phyloP scores from a whole-genome alignment of 2,888 invertebrate species.

The Vannuccia rotundouncinata region DNA sequence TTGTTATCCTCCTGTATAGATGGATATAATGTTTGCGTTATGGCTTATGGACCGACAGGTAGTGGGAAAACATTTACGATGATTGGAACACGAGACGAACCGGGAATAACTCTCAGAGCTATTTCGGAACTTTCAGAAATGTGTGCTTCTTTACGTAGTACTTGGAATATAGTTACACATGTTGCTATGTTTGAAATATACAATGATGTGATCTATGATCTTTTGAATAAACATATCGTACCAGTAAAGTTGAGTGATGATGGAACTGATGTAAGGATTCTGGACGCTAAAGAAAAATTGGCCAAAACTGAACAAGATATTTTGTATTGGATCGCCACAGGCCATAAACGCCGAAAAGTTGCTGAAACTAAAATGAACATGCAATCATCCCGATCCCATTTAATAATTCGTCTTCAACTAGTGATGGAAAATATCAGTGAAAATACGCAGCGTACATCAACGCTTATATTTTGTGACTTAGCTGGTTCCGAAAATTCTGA shows the following conservation, averaged over 20 bases:
- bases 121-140: conserved; percentile 25
- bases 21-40: conserved; percentile 33
- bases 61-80: conserved; percentile 35
- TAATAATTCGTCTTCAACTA: conserved; percentile 18
- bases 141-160: neutral
- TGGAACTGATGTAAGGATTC: conserved; percentile 29
- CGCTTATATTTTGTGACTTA: conserved; percentile 33
- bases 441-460: neutral
- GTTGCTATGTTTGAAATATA: conserved; percentile 34
- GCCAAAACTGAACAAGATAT: conserved; percentile 31
- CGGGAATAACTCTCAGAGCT: conserved; percentile 25
- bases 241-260: conserved; percentile 18
- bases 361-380: conserved; percentile 32
- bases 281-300: conserved; percentile 28
- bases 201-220: conserved; percentile 31
- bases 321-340: conserved; percentile 31
- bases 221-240: conserved; percentile 25
- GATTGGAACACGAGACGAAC: conserved; percentile 30
- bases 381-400: conserved; percentile 33
- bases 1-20: conserved; percentile 30
- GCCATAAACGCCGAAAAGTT: conserved; percentile 31
- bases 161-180: conserved; percentile 18
- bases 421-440: conserved; percentile 29
- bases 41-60: conserved; percentile 32
- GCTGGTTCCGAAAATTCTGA: conserved; percentile 34